These are phyloP conservation scores for Hirtodrosophila histrioides DNA, from an alignment of 2,888 invertebrate genomes.

Conservation along the genomic window DNA sequence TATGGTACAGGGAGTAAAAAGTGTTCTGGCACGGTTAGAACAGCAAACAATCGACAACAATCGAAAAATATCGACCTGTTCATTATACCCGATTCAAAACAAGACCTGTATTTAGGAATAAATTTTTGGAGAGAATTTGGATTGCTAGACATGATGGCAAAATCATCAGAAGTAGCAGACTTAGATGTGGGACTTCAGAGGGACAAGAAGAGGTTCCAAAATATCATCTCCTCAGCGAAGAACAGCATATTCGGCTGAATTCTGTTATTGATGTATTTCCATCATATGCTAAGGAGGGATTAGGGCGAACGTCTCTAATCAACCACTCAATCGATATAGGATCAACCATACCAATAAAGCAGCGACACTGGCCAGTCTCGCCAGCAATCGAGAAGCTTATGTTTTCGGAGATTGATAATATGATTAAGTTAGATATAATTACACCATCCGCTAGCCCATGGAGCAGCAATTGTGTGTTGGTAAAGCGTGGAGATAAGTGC, in stretches of 20 bases:
- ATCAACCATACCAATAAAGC: not conserved
- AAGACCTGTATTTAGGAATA: not conserved
- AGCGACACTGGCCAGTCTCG: not conserved
- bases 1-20: no score
- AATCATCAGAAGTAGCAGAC: not conserved
- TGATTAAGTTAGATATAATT: slow-evolving; percentile 2
- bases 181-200: not conserved
- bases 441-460: slow-evolving; percentile 2
- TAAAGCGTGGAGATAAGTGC: not conserved
- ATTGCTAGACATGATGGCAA: not conserved
- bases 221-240: not conserved
- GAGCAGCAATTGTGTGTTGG: slow-evolving; percentile 9
- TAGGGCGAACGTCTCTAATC: slow-evolving; percentile 1
- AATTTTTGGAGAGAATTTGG: not conserved
- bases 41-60: not conserved
- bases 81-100: not conserved
- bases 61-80: not conserved
- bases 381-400: not conserved
- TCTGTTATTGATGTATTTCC: not conserved
- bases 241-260: not conserved
- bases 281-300: not conserved
- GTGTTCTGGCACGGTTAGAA: not conserved
- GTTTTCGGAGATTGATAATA: not conserved
- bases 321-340: slow-evolving; percentile 4
- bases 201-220: not conserved